A percentile compares a stretch with the other conserved stretches of the same genome.
Conservation (phyloP, 2,888 invertebrate species). For the Drosophila kokeensis region DNA sequence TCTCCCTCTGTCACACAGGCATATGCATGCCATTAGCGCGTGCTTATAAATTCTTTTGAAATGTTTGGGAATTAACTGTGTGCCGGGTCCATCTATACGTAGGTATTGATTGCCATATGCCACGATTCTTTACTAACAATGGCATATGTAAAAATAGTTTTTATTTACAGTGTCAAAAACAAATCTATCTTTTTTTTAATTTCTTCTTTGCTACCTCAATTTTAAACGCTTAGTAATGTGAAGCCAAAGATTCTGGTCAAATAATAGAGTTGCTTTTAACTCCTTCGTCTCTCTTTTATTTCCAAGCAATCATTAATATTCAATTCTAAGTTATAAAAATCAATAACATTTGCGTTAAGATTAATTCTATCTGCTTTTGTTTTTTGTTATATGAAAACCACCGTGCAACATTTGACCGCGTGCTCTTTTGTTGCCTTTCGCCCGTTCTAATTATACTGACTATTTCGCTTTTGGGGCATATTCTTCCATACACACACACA, state of each 20-base stretch:
- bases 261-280: not conserved
- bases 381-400: slow-evolving; percentile 38
- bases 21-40: slow-evolving; percentile 53
- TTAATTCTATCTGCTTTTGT: slow-evolving; percentile 26
- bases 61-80: slow-evolving; percentile 37
- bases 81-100: not conserved
- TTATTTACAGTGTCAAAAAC: not conserved
- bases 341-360: slow-evolving; percentile 39
- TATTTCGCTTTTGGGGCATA: slow-evolving; percentile 55
- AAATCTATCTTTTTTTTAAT: not conserved
- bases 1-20: not conserved
- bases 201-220: not conserved
- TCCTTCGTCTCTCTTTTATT: not conserved
- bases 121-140: slow-evolving; percentile 11
- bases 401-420: slow-evolving; percentile 62
- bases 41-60: slow-evolving; percentile 74
- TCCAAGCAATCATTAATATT: slow-evolving; percentile 5
- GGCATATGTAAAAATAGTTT: slow-evolving; percentile 12
- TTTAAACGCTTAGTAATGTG: not conserved
- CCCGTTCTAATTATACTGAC: slow-evolving; percentile 70
- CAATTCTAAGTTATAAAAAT: slow-evolving; percentile 9
- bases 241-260: not conserved
- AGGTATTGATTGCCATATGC: slow-evolving; percentile 17
- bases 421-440: slow-evolving; percentile 58
- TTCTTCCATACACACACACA: slow-evolving; percentile 34